Evolutionary conservation across 2,797 vertebrate genomes (phyloP), one percentile per base, ranked within the genome.

Genomic region (Eidolon dupreanum): DNA sequence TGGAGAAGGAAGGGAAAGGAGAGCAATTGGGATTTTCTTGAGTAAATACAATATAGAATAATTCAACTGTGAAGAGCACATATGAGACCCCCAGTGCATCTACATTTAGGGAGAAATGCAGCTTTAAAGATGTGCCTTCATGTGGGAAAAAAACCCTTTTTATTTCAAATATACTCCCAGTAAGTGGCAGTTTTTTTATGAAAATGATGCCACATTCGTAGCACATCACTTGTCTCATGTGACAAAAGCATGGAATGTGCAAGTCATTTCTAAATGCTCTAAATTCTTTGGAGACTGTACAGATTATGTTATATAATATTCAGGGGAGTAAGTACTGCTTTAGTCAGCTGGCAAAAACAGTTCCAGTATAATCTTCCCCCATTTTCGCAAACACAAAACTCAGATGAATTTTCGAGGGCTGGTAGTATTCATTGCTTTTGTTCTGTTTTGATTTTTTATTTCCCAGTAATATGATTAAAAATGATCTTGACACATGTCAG

Each of bases 11-110:
- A 93, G 59, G 68, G 51, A 36, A 96, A 88, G 59, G 68, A 90
- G 6, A 92, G n/a, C 66, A 26, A 26, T 65, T 93, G 93, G 63
- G 82, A 88, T 89, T 97, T 97, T 93, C 90, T 94, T 92, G 73
- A 95, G 85, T 93, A 95, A 95, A 96, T 90, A 94, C 16, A 73
- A 94, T 84, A 43, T 38, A 92, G 89, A 95, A 70, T 84, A 89
- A 96, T 93, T 98, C 85, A 93, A 38, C 88, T 95, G 90, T 94
- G 88, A 97, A 95, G 94, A 96, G 43, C 92, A 87, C 61, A 28
- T 55, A 38, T 68, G 85, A 95, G 96, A 88, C 49, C 90, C 75
- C 91, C 88, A 87, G 26, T 88, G 68, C 84, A 93, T 87, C 82
- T 92, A 65, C 74, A 92, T 83, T 59, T 93, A 66, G 82, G 87